phyloP scores from a whole-genome alignment of 2,888 invertebrate genomes.

The Bedellia somnulentella region DNA sequence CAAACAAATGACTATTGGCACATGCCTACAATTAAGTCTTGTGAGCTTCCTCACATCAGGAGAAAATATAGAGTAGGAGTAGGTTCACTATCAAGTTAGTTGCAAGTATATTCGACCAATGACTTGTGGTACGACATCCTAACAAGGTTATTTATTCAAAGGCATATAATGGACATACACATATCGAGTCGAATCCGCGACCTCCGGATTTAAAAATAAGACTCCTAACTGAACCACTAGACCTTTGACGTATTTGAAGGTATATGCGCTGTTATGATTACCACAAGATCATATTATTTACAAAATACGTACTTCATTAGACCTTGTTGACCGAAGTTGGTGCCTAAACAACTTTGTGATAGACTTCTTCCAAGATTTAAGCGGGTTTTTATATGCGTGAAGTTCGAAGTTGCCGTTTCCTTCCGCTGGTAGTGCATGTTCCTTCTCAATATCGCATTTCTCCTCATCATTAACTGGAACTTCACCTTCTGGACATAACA shows the following conservation, averaged over 20 bases:
- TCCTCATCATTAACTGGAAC: neutral
- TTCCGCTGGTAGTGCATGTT: conserved; percentile 18
- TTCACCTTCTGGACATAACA: neutral
- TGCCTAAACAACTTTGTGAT: conserved; percentile 45
- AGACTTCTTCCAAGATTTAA: conserved; percentile 49
- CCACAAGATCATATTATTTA: neutral
- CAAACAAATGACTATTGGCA: too few relatives aligned
- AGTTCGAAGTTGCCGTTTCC: conserved; percentile 29
- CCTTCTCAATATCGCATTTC: conserved; percentile 16
- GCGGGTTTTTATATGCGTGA: conserved; percentile 32
- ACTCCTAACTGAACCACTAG: neutral
- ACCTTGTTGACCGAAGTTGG: conserved; percentile 41
- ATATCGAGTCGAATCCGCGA: too few relatives aligned
- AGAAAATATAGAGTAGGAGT: too few relatives aligned
- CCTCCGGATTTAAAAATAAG: conserved; percentile 14
- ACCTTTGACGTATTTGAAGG: neutral
- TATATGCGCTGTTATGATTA: neutral
- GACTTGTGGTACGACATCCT: too few relatives aligned
- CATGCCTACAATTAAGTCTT: too few relatives aligned
- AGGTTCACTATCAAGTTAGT: too few relatives aligned
- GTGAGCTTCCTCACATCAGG: too few relatives aligned
- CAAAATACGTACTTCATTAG: conserved; percentile 35
- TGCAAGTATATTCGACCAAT: too few relatives aligned
- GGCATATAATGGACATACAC: too few relatives aligned
- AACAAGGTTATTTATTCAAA: too few relatives aligned